A percentile compares a stretch with the other conserved stretches of the same genome.
Evolutionary conservation across 1,140 invertebrate species (phyloP).

Genomic region (Atta colombica): DNA sequence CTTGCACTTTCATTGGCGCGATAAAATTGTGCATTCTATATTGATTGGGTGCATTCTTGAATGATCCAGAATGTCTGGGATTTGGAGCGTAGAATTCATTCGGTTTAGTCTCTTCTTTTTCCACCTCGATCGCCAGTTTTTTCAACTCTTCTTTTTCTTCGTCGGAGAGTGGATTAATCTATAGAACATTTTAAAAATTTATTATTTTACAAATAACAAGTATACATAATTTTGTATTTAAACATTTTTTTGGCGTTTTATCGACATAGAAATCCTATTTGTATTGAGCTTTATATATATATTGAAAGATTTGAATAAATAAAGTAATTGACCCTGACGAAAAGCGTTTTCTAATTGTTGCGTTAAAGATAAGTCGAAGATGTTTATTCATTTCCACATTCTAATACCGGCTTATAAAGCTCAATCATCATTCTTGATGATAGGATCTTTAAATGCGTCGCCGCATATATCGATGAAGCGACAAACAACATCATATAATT

Average conservation of each 20-base stretch:
- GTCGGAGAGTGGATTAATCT: slow-evolving; percentile 71
- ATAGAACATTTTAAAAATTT: slow-evolving; percentile 27
- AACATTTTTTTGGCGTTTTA: not conserved
- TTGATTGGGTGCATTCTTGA: not conserved
- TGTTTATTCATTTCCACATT: slow-evolving; percentile 20
- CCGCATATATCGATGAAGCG: slow-evolving; percentile 26
- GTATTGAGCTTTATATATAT: slow-evolving; percentile 2
- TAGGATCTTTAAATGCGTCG: slow-evolving; percentile 33
- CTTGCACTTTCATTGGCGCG: slow-evolving; percentile 15
- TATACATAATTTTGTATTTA: not conserved
- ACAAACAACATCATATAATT: slow-evolving; percentile 34
- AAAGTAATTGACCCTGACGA: not conserved
- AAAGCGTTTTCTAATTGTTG: not conserved
- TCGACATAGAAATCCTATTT: not conserved
- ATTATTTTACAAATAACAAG: not conserved
- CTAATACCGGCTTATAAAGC: slow-evolving; percentile 4
- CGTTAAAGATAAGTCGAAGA: slow-evolving; percentile 1
- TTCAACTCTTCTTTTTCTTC: slow-evolving; percentile 73
- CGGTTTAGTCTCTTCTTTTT: slow-evolving; percentile 74
- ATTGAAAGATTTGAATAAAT: slow-evolving; percentile 8
- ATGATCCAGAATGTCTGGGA: not conserved
- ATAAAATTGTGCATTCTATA: not conserved
- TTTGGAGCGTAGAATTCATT: slow-evolving; percentile 74
- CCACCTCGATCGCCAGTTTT: slow-evolving; percentile 72
- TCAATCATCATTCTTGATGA: slow-evolving; percentile 17